Percentiles rank a stretch among this genome's conserved stretches.
These are phyloP conservation scores for Aviceda subcristata DNA, from an alignment of 2,113 vertebrate species.

Conservation along the genomic window DNA sequence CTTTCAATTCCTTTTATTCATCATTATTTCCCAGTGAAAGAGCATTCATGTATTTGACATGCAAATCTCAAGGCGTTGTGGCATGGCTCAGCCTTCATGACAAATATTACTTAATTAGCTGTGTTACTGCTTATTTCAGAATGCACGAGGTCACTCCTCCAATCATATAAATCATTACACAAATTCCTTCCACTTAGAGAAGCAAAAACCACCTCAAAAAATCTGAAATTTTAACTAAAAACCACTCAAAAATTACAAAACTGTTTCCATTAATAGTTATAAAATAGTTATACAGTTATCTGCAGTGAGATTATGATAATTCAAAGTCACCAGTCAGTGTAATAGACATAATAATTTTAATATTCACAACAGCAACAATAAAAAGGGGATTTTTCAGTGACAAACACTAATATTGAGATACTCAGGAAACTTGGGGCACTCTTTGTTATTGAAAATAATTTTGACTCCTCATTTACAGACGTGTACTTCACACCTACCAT, in stretches of 20 bases:
- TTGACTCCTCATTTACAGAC: background rate
- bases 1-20: background rate
- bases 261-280: conserved; percentile 34
- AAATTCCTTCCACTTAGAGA: conserved; percentile 47
- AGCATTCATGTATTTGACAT: conserved; percentile 6
- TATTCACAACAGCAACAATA: background rate
- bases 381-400: background rate
- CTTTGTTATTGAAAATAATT: background rate
- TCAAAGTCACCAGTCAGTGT: background rate
- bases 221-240: conserved; percentile 7
- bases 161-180: conserved; percentile 42
- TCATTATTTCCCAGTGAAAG: background rate
- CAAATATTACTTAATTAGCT: conserved; percentile 41
- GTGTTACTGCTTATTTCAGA: conserved; percentile 55
- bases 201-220: conserved; percentile 9
- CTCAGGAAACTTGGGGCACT: background rate
- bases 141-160: background rate
- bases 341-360: background rate
- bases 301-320: conserved; percentile 16
- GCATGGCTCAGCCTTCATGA: background rate
- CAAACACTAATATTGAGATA: background rate
- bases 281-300: conserved; percentile 21
- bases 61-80: conserved; percentile 18
- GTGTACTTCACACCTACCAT: background rate
- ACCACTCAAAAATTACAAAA: conserved; percentile 8